Evolutionary conservation across 2,888 invertebrate genomes (phyloP).

Genomic region (Flabesymbios commensalis): DNA sequence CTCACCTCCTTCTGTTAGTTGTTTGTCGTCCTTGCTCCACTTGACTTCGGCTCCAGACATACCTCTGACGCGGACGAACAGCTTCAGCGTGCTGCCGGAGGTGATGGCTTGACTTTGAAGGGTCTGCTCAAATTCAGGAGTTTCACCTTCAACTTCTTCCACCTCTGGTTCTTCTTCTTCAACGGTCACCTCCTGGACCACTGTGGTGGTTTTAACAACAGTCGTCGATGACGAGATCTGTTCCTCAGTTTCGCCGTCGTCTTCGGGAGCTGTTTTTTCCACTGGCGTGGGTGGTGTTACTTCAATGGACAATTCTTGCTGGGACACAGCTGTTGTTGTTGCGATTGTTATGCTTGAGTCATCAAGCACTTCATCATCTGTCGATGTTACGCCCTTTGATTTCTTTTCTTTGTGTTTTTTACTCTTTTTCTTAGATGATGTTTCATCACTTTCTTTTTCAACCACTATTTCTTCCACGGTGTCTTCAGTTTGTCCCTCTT

Average conservation of each 20-base stretch:
- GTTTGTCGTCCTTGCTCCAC: background rate
- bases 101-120: background rate
- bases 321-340: too few relatives aligned
- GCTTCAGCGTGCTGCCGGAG: background rate
- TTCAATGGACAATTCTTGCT: too few relatives aligned
- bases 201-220: background rate
- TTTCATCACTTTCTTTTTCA: background rate
- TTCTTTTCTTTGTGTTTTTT: too few relatives aligned
- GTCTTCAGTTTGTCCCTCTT: too few relatives aligned
- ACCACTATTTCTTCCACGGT: too few relatives aligned
- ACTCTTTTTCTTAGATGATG: too few relatives aligned
- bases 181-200: background rate
- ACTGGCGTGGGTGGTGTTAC: background rate
- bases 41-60: background rate
- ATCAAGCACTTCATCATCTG: too few relatives aligned
- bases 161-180: background rate
- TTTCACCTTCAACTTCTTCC: background rate
- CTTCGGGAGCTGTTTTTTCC: background rate
- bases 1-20: constrained; percentile 1
- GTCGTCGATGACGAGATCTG: background rate
- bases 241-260: too few relatives aligned
- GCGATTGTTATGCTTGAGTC: too few relatives aligned
- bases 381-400: too few relatives aligned
- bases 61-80: background rate
- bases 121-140: background rate